Conservation (phyloP, 1,140 invertebrate genomes). For the Antheraea pernyi region DNA sequence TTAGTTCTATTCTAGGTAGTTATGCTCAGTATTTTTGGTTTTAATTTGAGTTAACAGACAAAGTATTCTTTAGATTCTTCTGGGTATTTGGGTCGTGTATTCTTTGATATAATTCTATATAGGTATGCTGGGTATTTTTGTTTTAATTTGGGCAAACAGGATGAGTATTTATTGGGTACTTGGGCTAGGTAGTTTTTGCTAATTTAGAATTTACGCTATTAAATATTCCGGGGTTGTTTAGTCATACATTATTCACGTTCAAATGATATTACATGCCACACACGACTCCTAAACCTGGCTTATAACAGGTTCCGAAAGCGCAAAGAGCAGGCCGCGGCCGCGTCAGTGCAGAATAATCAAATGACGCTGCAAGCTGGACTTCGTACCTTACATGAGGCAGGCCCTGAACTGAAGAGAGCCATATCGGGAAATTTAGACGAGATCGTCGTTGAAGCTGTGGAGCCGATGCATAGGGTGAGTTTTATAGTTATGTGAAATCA, state of each 20-base stretch:
- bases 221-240: background rate
- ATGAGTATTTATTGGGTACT: too few species aligned
- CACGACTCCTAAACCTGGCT: background rate
- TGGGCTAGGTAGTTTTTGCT: too few species aligned
- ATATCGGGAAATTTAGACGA: constrained; percentile 98
- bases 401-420: constrained; percentile 97
- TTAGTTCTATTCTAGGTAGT: too few species aligned
- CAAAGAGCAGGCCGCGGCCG: constrained; percentile 95
- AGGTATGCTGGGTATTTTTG: too few species aligned
- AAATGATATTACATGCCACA: background rate
- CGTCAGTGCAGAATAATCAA: constrained; percentile 86
- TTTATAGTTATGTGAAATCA: background rate
- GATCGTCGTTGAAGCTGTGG: constrained; percentile 92
- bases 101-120: too few species aligned
- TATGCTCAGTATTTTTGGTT: too few species aligned
- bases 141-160: too few species aligned
- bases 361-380: constrained; percentile 95
- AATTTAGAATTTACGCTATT: too few species aligned
- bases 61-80: too few species aligned
- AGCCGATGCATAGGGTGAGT: constrained; percentile 96
- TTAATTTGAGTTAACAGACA: too few species aligned
- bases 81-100: too few species aligned
- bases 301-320: constrained; percentile 95
- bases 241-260: too few species aligned
- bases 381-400: constrained; percentile 97